Conservation (phyloP, 2,113 vertebrate genomes). For the Coracopsis vasa region DNA sequence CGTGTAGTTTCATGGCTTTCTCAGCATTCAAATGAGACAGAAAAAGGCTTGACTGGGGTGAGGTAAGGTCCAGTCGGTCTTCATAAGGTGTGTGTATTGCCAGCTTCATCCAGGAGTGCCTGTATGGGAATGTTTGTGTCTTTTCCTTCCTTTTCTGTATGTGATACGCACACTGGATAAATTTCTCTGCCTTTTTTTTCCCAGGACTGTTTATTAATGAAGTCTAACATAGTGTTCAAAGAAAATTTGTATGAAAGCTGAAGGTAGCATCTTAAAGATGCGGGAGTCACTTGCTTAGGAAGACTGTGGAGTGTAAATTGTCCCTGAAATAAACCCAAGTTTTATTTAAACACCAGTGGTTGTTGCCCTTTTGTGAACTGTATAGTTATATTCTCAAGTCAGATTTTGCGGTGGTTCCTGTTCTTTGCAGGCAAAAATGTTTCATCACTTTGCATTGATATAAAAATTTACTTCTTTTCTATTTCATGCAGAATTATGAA, state of each 20-base stretch:
- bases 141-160: background rate
- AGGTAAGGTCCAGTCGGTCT: background rate
- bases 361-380: background rate
- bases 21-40: background rate
- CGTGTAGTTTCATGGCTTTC: background rate
- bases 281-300: background rate
- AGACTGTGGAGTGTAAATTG: background rate
- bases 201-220: background rate
- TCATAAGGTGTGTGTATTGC: fast-evolving
- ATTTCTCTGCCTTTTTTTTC: background rate
- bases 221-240: background rate
- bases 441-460: background rate
- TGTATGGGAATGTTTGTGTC: fast-evolving
- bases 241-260: background rate
- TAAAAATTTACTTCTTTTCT: background rate
- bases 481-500: background rate
- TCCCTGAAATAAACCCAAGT: background rate
- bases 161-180: background rate
- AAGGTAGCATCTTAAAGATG: background rate
- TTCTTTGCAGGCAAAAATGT: background rate
- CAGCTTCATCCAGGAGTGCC: background rate
- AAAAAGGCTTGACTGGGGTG: background rate
- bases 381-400: background rate
- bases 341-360: background rate
- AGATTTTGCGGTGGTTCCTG: background rate